A percentile compares a stretch with the other conserved stretches of the same genome.
Conservation (phyloP, 2,888 invertebrate species). For the Lycia hirtaria region DNA sequence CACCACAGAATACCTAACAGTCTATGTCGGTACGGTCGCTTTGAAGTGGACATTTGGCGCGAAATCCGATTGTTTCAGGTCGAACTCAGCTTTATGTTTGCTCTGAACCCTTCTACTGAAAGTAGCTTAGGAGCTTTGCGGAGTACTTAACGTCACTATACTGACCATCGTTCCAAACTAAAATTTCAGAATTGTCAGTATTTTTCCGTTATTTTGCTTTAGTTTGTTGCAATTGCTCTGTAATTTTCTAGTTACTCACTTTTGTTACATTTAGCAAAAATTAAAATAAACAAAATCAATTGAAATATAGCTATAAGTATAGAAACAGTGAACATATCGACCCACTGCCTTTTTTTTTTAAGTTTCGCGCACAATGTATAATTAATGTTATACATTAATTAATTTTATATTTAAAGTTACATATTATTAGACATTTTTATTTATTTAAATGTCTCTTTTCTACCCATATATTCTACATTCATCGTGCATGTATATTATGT, state of each 20-base stretch:
- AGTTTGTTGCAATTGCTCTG: too few relatives aligned
- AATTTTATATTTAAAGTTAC: not conserved
- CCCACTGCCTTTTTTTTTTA: not conserved
- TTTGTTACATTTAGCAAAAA: too few relatives aligned
- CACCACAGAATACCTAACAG: slow-evolving; percentile 9
- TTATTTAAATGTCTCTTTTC: too few relatives aligned
- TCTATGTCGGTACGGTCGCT: slow-evolving; percentile 37
- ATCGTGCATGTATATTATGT: too few relatives aligned
- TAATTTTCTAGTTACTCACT: too few relatives aligned
- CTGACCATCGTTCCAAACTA: not conserved
- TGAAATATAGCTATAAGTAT: too few relatives aligned
- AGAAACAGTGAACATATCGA: too few relatives aligned
- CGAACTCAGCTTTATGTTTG: slow-evolving; percentile 17
- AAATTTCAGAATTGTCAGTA: slow-evolving; percentile 1
- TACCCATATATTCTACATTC: too few relatives aligned
- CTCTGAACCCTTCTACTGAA: slow-evolving; percentile 7
- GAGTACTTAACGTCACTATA: slow-evolving; percentile 9
- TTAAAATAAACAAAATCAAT: too few relatives aligned
- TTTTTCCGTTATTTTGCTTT: too few relatives aligned
- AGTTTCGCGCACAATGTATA: not conserved
- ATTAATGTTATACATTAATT: not conserved
- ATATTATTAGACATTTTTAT: not conserved
- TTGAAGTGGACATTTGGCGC: slow-evolving; percentile 35
- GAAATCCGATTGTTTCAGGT: slow-evolving; percentile 34
- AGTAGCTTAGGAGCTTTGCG: slow-evolving; percentile 13